Percentiles rank a stretch among this genome's conserved stretches.
phyloP scores from a whole-genome alignment of 2,888 invertebrate species.

The Andrena minutula region DNA sequence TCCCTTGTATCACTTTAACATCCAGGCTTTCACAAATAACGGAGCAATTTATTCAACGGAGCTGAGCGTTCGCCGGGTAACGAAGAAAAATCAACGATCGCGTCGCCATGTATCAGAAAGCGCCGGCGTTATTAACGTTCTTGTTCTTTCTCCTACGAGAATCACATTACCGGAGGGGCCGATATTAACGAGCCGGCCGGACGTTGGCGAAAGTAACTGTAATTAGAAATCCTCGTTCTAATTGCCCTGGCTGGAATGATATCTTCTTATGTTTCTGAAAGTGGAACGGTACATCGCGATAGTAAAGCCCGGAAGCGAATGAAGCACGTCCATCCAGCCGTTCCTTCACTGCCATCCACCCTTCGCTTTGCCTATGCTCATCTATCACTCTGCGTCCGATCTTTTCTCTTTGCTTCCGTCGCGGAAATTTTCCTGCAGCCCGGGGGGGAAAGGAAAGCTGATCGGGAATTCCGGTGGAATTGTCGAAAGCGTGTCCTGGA shows the following conservation, averaged over 20 bases:
- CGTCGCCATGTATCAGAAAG: too few relatives aligned
- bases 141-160: too few relatives aligned
- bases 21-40: too few relatives aligned
- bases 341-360: neutral
- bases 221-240: slow-evolving; percentile 8
- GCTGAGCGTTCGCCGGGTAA: too few relatives aligned
- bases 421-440: slow-evolving; percentile 62
- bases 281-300: neutral
- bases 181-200: too few relatives aligned
- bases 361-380: neutral
- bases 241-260: slow-evolving; percentile 1
- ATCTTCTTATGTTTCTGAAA: neutral
- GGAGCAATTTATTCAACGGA: too few relatives aligned
- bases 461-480: slow-evolving; percentile 81
- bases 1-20: too few relatives aligned
- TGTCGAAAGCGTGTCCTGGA: slow-evolving; percentile 80
- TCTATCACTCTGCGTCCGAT: slow-evolving; percentile 18
- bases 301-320: neutral
- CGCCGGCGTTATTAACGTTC: too few relatives aligned
- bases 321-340: neutral
- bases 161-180: too few relatives aligned
- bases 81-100: too few relatives aligned
- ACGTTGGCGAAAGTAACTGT: neutral
- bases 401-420: slow-evolving; percentile 34
- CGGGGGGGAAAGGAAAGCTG: slow-evolving; percentile 76